Evolutionary conservation across 2,888 invertebrate species (phyloP).

Genomic region (Cerastis leucographa): DNA sequence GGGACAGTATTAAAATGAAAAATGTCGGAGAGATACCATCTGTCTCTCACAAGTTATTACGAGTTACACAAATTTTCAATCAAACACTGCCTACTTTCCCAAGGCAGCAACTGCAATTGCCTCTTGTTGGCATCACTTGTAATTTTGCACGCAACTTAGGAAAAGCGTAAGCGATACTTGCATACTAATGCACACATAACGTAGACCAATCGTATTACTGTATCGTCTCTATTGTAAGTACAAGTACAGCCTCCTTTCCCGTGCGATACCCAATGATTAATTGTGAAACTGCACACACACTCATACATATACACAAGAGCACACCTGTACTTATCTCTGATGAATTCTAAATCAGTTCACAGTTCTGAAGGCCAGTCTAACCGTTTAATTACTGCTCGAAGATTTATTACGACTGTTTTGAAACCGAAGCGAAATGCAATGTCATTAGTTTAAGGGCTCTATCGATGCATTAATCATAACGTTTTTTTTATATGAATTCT

Average conservation of each 20-base stretch:
- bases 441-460: constrained; percentile 82
- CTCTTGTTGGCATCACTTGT: constrained; percentile 44
- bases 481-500: constrained; percentile 75
- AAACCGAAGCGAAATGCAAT: constrained; percentile 79
- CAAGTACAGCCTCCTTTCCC: constrained; percentile 26
- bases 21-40: constrained; percentile 27
- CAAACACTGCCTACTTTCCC: constrained; percentile 34
- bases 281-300: constrained; percentile 51
- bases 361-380: constrained; percentile 53
- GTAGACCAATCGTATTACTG: constrained; percentile 14
- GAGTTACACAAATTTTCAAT: constrained; percentile 37
- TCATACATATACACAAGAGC: constrained; percentile 32
- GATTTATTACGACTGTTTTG: constrained; percentile 81
- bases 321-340: constrained; percentile 49
- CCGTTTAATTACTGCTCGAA: constrained; percentile 68
- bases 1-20: constrained; percentile 7
- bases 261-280: constrained; percentile 51
- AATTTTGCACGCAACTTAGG: constrained; percentile 39
- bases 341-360: constrained; percentile 65
- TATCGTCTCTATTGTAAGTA: constrained; percentile 27
- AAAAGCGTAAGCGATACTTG: constrained; percentile 39
- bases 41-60: constrained; percentile 24
- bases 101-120: constrained; percentile 31
- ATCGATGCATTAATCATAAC: constrained; percentile 79
- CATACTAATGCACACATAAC: constrained; percentile 38